Conservation (phyloP, 2,888 invertebrate genomes). For the Erebia epiphron region DNA sequence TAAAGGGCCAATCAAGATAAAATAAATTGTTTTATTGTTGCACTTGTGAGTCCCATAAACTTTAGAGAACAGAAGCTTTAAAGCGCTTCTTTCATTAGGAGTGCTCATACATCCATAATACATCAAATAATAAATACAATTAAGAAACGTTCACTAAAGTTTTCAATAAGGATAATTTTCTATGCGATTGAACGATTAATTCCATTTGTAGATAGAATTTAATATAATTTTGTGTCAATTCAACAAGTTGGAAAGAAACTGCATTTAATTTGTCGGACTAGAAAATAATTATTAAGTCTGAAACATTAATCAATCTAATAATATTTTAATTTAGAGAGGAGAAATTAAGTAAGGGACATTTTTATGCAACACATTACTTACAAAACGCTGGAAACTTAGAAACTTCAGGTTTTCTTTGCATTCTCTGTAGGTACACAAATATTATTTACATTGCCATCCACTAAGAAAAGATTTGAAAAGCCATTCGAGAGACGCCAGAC, state of each 20-base stretch:
- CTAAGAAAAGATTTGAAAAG: too few species aligned
- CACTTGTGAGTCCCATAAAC: conserved; percentile 60
- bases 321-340: too few species aligned
- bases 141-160: conserved; percentile 34
- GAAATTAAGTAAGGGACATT: too few species aligned
- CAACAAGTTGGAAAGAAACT: not conserved
- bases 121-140: conserved; percentile 40
- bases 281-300: too few species aligned
- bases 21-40: conserved; percentile 71
- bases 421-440: too few species aligned
- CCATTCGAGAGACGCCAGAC: too few species aligned
- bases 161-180: conserved; percentile 21
- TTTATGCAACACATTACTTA: too few species aligned
- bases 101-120: conserved; percentile 29
- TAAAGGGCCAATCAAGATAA: conserved; percentile 69
- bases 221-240: not conserved
- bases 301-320: too few species aligned
- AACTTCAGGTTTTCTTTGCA: too few species aligned
- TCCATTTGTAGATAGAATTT: conserved; percentile 4
- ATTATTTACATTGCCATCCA: too few species aligned
- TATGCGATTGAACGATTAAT: not conserved
- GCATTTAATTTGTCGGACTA: too few species aligned
- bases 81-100: conserved; percentile 32
- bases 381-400: too few species aligned
- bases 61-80: conserved; percentile 45